phyloP scores from a whole-genome alignment of 2,888 invertebrate species.

The Cephus spinipes region DNA sequence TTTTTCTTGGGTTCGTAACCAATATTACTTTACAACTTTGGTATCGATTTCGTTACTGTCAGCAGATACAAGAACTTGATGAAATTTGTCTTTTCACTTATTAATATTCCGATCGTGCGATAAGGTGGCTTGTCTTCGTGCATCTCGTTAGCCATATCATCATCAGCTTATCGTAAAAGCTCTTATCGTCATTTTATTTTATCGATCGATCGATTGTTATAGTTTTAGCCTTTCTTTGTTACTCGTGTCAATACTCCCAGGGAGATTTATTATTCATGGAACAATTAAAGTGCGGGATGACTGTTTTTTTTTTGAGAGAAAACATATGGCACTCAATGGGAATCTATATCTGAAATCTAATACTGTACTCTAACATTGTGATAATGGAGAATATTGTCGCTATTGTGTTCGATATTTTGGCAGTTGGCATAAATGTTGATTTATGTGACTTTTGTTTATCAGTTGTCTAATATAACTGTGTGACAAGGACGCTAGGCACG shows the following conservation, averaged over 20 bases:
- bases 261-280: not conserved
- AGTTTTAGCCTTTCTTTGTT: slow-evolving; percentile 16
- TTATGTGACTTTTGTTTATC: not conserved
- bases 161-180: slow-evolving; percentile 33
- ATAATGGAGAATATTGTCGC: not conserved
- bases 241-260: slow-evolving; percentile 1
- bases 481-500: not conserved
- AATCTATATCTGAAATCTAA: not conserved
- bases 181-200: slow-evolving; percentile 27
- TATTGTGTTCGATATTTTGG: not conserved
- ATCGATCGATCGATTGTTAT: slow-evolving; percentile 18
- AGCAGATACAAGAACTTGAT: not conserved
- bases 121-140: slow-evolving; percentile 35
- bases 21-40: not conserved
- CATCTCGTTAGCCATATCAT: slow-evolving; percentile 34
- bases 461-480: not conserved
- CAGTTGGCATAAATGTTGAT: not conserved
- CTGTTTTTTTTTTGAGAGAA: not conserved
- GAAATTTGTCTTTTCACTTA: not conserved
- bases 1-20: not conserved
- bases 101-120: slow-evolving; percentile 12
- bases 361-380: not conserved
- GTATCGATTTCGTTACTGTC: not conserved
- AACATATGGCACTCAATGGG: not conserved
- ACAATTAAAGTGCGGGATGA: not conserved